Percentiles rank a stretch among this genome's conserved stretches.
Conservation (phyloP, 2,888 invertebrate genomes). For the Quadroppia sp. region DNA sequence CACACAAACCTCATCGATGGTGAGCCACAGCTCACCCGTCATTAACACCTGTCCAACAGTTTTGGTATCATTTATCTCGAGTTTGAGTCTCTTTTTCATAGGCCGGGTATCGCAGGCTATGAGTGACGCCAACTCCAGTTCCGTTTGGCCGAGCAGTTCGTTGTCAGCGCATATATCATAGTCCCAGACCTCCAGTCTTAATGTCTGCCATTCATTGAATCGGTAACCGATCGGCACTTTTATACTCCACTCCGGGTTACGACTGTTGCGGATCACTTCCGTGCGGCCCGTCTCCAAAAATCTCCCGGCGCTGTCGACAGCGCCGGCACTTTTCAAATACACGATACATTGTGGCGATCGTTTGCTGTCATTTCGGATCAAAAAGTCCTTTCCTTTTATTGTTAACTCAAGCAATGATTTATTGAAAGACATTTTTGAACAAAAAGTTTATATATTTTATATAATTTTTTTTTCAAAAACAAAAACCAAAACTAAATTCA, state of each 20-base stretch:
- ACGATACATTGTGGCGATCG: not conserved
- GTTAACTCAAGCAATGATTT: conserved; percentile 7
- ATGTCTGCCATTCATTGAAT: not conserved
- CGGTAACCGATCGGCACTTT: conserved; percentile 4
- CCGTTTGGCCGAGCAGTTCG: not conserved
- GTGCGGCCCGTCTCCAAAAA: not conserved
- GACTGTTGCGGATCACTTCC: conserved; percentile 5
- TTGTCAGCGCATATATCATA: conserved; percentile 16
- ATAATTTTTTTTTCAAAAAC: no score
- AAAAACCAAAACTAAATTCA: no score
- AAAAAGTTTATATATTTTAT: no score
- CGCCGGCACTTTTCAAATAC: not conserved
- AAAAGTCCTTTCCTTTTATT: not conserved
- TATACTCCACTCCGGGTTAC: not conserved
- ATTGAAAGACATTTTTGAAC: not conserved
- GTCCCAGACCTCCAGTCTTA: conserved; percentile 3
- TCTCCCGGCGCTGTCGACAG: not conserved
- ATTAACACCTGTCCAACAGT: not conserved
- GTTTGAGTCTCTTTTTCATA: not conserved
- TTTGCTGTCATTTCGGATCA: not conserved
- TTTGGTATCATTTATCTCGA: not conserved
- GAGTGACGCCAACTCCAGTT: not conserved
- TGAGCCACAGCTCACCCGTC: not conserved
- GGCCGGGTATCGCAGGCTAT: not conserved
- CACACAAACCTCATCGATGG: conserved; percentile 20